Evolutionary conservation across 2,113 vertebrate genomes (phyloP).

Genomic region (Dromas ardeola): DNA sequence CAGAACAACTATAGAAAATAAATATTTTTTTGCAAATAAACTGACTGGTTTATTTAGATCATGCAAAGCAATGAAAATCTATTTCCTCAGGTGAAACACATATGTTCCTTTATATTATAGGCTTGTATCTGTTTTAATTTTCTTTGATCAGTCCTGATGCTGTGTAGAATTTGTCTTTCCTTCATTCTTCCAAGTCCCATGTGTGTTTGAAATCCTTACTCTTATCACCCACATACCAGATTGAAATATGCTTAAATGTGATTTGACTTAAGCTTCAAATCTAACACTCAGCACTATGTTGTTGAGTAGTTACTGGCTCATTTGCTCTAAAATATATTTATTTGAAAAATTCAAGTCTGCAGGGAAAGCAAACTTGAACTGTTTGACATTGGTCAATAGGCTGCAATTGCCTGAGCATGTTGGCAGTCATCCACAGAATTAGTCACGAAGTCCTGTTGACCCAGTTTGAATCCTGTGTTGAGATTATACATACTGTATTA

Average conservation of each 20-base stretch:
- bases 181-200: neutral
- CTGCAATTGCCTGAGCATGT: conserved; percentile 1
- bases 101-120: neutral
- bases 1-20: neutral
- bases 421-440: conserved; percentile 42
- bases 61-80: neutral
- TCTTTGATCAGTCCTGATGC: neutral
- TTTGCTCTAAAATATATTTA: conserved; percentile 50
- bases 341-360: conserved; percentile 44
- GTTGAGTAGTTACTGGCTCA: conserved; percentile 24
- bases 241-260: neutral
- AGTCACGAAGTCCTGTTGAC: neutral
- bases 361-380: conserved; percentile 49
- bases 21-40: neutral
- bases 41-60: neutral
- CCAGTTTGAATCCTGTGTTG: conserved; percentile 32
- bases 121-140: neutral
- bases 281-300: conserved; percentile 13
- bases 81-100: neutral
- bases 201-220: neutral
- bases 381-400: conserved; percentile 57
- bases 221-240: neutral
- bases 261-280: conserved; percentile 37
- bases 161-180: neutral
- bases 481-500: conserved; percentile 1